Base-by-base conservation (phyloP, 1,140 invertebrate genomes). In the Leptestheria dahalacensis region DNA sequence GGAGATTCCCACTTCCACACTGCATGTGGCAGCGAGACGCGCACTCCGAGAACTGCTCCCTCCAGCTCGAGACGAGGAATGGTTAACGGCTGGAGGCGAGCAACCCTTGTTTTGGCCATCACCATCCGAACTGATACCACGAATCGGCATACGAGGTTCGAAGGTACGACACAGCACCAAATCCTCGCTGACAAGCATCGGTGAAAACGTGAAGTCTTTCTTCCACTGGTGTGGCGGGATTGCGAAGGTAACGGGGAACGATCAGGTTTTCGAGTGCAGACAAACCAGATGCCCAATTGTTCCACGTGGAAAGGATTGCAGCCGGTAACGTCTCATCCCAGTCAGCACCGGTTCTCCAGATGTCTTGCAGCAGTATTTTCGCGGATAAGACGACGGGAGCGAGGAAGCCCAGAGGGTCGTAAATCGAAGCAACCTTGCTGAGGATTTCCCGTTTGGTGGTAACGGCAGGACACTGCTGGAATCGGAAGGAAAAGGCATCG, bases 371-470 rank as follows among this genome's bases (percentile, higher is more conserved):
- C 3, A 75, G 59, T 9, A 72, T 66, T 66, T 76, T 76, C 26
- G 66, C 64, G 18, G 57, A 61, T 11, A 73, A 64, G 12, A 67
- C 67, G 12, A 71, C 47, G 21, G 74, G 71, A 26, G 65, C 62
- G 11, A 74, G 21, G 12, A 73, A 61, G 23, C 73, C 73, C 11
- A 74, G 60, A 12, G 74, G 74, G 63, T 76, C 75, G 62, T 71
- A 76, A 6, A 72, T 46, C 57, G 62, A 64, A 1, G 69, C 63
- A 12, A 70, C 62, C 10, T 70, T 63, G 0, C 68, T 66, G n/a
- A 70, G 48, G 10, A 71, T 61, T n/a, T 21, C 50, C 41, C 63
- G 12, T 47, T 65, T 65, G n/a, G 64, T 64, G 10, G 56, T 12
- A 24, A 23, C 33, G 3, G 21, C 23, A 3, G 12, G 28, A 20